Base-by-base conservation (phyloP, 1,140 invertebrate genomes). In the Glomeris maerens region DNA sequence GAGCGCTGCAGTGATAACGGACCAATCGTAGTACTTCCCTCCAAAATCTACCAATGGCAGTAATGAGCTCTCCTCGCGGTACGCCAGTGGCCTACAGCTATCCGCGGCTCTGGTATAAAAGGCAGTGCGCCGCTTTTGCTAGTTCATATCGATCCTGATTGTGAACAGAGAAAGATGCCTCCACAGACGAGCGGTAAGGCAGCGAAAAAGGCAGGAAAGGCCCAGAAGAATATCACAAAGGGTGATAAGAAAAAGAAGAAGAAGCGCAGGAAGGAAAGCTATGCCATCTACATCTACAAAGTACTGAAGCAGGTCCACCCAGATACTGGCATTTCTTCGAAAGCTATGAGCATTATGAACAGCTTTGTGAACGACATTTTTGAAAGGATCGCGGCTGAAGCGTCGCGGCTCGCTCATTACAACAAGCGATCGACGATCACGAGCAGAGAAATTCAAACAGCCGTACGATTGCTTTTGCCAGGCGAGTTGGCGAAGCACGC, bases 301-400 rank as follows among this genome's bases (percentile, higher is more conserved):
- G 70, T 84, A n/a, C 58, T 84, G 59, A 78, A 80, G 57, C 77
- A 80, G 60, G 78, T 81, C 66, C 80, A 80, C 61, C 77, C 77
- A 1, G 72, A 78, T 59, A 80, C 76, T 50, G 78, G 79, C 27
- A 76, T 83, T 36, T 79, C 76, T 13, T 68, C 63, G 17, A 74
- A 73, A 55, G 71, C 70, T 17, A 72, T 72, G 70, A 67, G 64
- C 14, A 72, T 73, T 53, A 72, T 72, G 70, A 73, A 73, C 55
- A 67, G 64, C 17, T 72, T 72, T 57, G 71, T 70, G 13, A 70
- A 69, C 53, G 67, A 69, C 53, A 65, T 69, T 45, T 69, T 71
- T 53, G 67, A 71, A 45, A 56, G 77, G 25, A 78, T 80, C 40
- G 77, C 79, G 25, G 65, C 75, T 10, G 80, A 84, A 64, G 70